Evolutionary conservation across 1,140 invertebrate genomes (phyloP).

Genomic region (Macrotrachela quadricornifera): DNA sequence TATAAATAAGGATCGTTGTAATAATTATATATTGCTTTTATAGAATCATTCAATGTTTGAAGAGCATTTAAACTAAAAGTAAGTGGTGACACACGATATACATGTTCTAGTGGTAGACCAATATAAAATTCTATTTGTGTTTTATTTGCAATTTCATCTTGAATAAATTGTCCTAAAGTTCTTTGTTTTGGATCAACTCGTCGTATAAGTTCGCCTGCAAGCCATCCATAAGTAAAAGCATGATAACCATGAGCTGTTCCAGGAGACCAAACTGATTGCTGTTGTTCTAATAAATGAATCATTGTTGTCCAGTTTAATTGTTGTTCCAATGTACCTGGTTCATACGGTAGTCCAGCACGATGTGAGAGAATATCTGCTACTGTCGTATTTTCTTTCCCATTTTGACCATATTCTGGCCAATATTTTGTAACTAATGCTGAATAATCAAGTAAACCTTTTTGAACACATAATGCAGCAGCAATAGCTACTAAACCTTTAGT

Average conservation of each 20-base stretch:
- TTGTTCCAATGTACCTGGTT: no score
- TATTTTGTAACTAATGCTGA: conserved; percentile 20
- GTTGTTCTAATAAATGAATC: no score
- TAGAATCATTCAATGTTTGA: no score
- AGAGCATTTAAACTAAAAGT: no score
- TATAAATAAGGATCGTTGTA: no score
- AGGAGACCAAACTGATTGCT: background rate
- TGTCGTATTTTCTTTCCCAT: conserved; percentile 21
- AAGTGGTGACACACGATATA: no score
- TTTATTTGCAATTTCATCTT: conserved; percentile 27
- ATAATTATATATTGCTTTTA: no score
- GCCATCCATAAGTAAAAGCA: conserved; percentile 25
- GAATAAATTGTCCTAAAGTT: conserved; percentile 22
- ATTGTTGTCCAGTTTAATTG: no score
- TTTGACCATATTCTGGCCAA: conserved; percentile 31
- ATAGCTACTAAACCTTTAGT: conserved; percentile 23
- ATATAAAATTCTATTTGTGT: conserved; percentile 8
- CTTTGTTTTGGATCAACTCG: conserved; percentile 21
- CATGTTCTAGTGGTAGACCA: no score
- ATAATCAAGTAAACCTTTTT: conserved; percentile 23
- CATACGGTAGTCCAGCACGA: no score
- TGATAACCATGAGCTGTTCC: conserved; percentile 24
- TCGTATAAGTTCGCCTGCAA: conserved; percentile 27
- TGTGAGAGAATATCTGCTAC: no score
- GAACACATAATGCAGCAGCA: conserved; percentile 22